A percentile compares a stretch with the other conserved stretches of the same genome.
phyloP scores from a whole-genome alignment of 2,888 invertebrate genomes.

The Mythimna loreyi region DNA sequence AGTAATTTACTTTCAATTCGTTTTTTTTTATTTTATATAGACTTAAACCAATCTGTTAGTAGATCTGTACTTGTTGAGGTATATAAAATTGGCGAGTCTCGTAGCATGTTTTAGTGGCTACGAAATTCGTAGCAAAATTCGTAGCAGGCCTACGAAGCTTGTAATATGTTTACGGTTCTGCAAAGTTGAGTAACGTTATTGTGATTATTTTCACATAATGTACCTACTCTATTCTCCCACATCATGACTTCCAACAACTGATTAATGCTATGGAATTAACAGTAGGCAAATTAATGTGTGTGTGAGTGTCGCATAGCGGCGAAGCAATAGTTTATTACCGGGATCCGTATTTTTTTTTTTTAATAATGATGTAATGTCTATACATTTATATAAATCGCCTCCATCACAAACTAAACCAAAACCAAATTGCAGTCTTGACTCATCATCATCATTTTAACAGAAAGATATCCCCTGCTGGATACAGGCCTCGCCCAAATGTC shows the following conservation, averaged over 20 bases:
- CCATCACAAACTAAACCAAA: too few species aligned
- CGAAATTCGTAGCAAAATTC: slow-evolving; percentile 27
- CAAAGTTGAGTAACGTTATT: neutral
- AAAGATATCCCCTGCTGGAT: too few species aligned
- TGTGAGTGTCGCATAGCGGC: neutral
- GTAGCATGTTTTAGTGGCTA: slow-evolving; percentile 9
- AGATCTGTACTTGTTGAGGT: neutral
- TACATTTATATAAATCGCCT: too few species aligned
- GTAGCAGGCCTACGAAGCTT: slow-evolving; percentile 21
- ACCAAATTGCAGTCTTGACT: too few species aligned
- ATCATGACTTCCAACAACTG: neutral
- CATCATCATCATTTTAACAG: too few species aligned
- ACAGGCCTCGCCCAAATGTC: too few species aligned
- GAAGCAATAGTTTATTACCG: neutral
- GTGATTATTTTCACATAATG: neutral
- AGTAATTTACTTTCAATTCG: neutral
- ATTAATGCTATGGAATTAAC: neutral
- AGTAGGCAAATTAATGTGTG: neutral
- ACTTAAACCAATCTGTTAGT: neutral
- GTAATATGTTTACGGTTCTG: neutral
- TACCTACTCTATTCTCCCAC: neutral
- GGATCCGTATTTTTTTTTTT: neutral
- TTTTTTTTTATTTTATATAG: neutral
- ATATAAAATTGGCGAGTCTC: neutral
- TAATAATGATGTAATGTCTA: neutral